Evolutionary conservation across 2,797 vertebrate genomes (phyloP).

Genomic region (Cuniculus paca): DNA sequence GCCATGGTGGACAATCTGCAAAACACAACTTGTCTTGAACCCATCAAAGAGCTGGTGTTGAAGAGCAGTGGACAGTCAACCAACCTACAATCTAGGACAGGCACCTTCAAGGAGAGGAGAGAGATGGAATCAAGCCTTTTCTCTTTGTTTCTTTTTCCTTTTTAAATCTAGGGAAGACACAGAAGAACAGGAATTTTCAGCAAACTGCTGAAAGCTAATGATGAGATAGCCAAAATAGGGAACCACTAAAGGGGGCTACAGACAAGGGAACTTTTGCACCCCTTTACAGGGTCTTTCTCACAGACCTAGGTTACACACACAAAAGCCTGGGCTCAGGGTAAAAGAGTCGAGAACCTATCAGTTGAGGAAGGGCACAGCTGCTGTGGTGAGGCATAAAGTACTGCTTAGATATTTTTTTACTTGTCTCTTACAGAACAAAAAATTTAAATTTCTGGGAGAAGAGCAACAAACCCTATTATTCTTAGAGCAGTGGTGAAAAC

Average conservation of each 20-base stretch:
- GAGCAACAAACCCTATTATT: not conserved
- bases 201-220: not conserved
- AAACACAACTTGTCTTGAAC: slow-evolving; percentile 6
- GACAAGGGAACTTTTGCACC: not conserved
- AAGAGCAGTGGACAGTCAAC: not conserved
- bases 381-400: not conserved
- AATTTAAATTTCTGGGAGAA: not conserved
- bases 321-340: not conserved
- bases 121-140: not conserved
- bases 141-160: not conserved
- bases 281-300: not conserved
- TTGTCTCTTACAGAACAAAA: not conserved
- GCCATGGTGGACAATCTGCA: not conserved
- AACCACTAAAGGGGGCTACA: not conserved
- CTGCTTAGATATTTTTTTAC: not conserved
- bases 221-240: not conserved
- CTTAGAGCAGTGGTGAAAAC: not conserved
- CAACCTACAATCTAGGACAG: not conserved
- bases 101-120: not conserved
- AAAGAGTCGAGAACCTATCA: not conserved
- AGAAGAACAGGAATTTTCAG: not conserved
- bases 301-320: not conserved
- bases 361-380: not conserved
- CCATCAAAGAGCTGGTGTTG: not conserved
- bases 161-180: not conserved